Evolutionary conservation across 2,113 vertebrate genomes (phyloP).

Genomic region (Dipodomys spectabilis): DNA sequence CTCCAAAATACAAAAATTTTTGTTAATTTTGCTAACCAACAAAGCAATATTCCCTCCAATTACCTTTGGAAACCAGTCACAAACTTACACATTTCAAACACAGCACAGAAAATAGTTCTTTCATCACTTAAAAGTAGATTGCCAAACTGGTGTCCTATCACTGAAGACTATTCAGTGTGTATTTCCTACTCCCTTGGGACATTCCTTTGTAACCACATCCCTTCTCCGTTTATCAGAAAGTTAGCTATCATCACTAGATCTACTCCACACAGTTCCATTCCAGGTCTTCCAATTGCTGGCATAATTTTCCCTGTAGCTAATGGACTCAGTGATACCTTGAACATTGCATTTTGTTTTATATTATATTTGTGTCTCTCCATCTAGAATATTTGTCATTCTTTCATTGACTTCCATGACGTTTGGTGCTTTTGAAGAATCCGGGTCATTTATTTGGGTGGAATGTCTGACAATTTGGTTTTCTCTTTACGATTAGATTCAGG

Average conservation of each 20-base stretch:
- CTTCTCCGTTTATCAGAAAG: background rate
- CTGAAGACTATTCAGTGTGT: background rate
- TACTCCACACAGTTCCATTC: background rate
- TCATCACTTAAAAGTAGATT: background rate
- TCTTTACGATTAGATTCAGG: background rate
- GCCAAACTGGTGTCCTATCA: background rate
- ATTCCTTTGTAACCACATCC: background rate
- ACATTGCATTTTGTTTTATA: background rate
- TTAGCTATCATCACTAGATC: too few relatives aligned
- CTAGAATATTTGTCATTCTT: background rate
- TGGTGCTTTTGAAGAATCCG: background rate
- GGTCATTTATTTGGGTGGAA: background rate
- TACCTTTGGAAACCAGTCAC: background rate
- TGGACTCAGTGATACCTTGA: background rate
- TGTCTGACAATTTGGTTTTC: too few relatives aligned
- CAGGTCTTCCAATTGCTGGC: background rate
- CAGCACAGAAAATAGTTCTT: background rate
- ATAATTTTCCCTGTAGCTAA: background rate
- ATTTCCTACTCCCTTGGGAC: background rate
- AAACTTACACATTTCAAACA: background rate
- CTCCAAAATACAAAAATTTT: constrained; percentile 4
- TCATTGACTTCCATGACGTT: background rate
- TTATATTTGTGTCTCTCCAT: background rate
- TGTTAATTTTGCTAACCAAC: background rate
- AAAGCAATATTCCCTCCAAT: background rate